These are phyloP conservation scores for Idris sp. DNA, from an alignment of 1,140 invertebrate species.

Conservation along the genomic window DNA sequence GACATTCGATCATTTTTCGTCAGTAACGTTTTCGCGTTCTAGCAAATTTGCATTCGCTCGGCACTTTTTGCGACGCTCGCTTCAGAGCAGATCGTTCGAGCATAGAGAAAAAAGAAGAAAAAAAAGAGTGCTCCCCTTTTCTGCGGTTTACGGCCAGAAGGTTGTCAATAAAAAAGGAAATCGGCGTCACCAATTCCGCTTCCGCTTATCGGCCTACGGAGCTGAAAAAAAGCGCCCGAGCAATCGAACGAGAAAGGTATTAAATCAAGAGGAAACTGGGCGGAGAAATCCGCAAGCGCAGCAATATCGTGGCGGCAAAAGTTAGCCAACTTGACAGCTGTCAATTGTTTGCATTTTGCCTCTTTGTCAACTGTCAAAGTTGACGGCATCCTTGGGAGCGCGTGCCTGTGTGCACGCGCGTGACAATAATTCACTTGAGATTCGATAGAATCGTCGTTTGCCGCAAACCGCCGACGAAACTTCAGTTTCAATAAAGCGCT, in stretches of 20 bases:
- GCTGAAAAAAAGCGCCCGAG: constrained; percentile 36
- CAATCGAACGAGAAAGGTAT: constrained; percentile 49
- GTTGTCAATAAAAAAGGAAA: constrained; percentile 47
- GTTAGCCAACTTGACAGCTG: constrained; percentile 69
- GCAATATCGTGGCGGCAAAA: constrained; percentile 57
- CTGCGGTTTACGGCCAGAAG: constrained; percentile 1
- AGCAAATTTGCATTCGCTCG: background rate
- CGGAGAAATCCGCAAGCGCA: constrained; percentile 57
- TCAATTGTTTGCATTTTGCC: constrained; percentile 64
- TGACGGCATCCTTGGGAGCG: constrained; percentile 53
- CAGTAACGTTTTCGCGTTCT: constrained; percentile 7
- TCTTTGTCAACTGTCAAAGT: constrained; percentile 58
- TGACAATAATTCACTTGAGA: constrained; percentile 63
- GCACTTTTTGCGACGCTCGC: background rate
- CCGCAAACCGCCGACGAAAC: constrained; percentile 36
- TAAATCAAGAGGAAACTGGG: constrained; percentile 61
- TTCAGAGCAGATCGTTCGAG: too few species aligned
- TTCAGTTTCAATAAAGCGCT: constrained; percentile 27
- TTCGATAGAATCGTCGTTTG: constrained; percentile 58
- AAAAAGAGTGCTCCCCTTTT: constrained; percentile 15
- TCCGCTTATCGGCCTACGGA: constrained; percentile 54
- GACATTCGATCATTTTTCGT: constrained; percentile 11
- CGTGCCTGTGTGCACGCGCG: constrained; percentile 38
- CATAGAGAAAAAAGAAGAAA: too few species aligned
- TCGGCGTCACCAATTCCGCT: constrained; percentile 51